Evolutionary conservation across 1,140 invertebrate genomes (phyloP), one percentile per base, ranked within the genome.

Genomic region (Cecropterus lyciades): DNA sequence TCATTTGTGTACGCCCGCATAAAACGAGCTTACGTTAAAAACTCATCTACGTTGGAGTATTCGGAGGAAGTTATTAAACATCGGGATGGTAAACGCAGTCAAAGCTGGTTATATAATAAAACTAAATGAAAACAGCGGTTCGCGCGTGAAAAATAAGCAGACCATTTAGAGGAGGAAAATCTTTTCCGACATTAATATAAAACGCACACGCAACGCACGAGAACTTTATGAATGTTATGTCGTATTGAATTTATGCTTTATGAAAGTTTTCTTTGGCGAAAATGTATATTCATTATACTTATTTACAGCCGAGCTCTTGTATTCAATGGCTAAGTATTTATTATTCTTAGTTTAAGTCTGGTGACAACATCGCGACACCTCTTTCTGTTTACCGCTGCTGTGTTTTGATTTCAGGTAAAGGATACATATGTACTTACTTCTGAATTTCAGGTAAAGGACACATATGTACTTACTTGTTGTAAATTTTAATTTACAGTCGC

Each of bases 141-240:
- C 53, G 78, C 66, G 67, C 72, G 72, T 80, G 74, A 70, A 76
- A 75, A 82, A 74, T 80, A 77, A 74, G 72, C 77, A 75, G 76
- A 75, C 73, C 75, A 74, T 73, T 77, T 73, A 78, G 72, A 74
- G 73, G 72, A 69, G 69, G 65, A 72, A 75, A 76, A 70, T 65
- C 67, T 73, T 77, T 75, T 65, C 68, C 70, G 59, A 73, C 73
- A 70, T 78, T 79, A 73, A 82, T 78, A 80, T 72, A 75, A 75
- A 80, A 71, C 75, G 65, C 72, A 75, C 69, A 75, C 72, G 72
- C 75, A 72, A 67, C 49, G 14, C 52, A 11, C 46, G 33, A 57
- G 65, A 42, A 52, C 24, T 55, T 52, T 48, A 55, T 62, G 42
- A 59, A 62, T 62, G 42, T 37, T 30, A 20, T 49, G 40, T 62